Percentiles rank a stretch among this genome's conserved stretches.
phyloP scores from a whole-genome alignment of 2,888 invertebrate genomes.

The Melieria picta region DNA sequence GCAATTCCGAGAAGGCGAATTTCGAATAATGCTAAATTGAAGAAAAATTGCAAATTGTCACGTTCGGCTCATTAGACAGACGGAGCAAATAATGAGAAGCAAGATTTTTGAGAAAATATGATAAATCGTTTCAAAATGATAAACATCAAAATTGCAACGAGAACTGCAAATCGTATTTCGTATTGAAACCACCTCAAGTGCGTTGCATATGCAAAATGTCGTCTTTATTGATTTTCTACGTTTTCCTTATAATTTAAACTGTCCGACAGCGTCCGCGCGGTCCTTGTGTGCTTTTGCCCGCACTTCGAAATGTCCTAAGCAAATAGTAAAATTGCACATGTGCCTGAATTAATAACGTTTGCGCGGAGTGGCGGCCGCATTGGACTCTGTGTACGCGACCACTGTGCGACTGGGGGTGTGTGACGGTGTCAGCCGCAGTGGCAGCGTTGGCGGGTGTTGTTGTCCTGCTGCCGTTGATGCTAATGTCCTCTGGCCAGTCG shows the following conservation, averaged over 20 bases:
- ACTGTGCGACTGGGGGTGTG: too few species aligned
- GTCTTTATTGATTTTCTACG: background rate
- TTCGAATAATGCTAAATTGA: slow-evolving; percentile 54
- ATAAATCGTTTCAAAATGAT: background rate
- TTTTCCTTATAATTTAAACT: too few species aligned
- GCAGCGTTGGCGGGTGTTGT: too few species aligned
- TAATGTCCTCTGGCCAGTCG: too few species aligned
- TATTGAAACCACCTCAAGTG: too few species aligned
- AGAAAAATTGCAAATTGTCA: background rate
- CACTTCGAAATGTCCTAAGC: background rate
- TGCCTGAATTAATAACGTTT: background rate
- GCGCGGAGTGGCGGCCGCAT: too few species aligned
- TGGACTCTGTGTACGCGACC: too few species aligned
- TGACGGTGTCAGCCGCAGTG: too few species aligned
- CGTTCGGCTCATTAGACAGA: background rate
- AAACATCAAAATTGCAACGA: background rate
- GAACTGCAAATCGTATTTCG: too few species aligned
- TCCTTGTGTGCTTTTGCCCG: too few species aligned
- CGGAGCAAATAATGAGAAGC: background rate
- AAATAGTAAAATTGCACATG: background rate
- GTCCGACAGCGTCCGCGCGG: too few species aligned
- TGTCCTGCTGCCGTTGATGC: too few species aligned
- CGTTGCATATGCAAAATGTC: background rate
- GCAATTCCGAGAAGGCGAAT: slow-evolving; percentile 28
- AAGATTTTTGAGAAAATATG: background rate